These are phyloP conservation scores for Regulus satrapa DNA, from an alignment of 2,113 vertebrate species.

Conservation along the genomic window DNA sequence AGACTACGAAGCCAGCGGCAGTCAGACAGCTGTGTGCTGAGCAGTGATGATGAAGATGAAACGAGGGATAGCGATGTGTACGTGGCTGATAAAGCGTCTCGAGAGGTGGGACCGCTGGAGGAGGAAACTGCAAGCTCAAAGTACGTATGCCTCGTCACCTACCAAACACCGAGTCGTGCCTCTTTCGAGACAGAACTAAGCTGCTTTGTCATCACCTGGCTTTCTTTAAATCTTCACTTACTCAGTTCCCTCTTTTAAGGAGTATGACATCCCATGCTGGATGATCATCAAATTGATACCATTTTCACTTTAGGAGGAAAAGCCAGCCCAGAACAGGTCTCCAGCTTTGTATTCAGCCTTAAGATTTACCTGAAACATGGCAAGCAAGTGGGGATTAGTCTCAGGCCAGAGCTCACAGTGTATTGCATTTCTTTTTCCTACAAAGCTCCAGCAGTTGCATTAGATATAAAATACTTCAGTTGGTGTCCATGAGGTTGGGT, in stretches of 20 bases:
- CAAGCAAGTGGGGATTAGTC: background rate
- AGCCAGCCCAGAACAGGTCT: background rate
- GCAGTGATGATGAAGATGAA: slow-evolving; percentile 91
- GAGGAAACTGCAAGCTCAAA: slow-evolving; percentile 63
- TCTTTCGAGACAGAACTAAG: background rate
- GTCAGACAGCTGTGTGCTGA: slow-evolving; percentile 86
- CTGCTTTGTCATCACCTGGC: background rate
- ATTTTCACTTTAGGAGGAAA: background rate
- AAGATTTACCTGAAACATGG: no score
- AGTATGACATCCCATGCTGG: background rate
- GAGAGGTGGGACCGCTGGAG: slow-evolving; percentile 32
- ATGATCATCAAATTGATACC: background rate
- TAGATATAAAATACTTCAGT: background rate
- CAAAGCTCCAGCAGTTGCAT: background rate
- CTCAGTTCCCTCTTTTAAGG: background rate
- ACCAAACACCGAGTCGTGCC: background rate
- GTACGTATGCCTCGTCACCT: slow-evolving; percentile 14
- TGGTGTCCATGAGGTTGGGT: background rate
- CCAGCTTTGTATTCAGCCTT: background rate
- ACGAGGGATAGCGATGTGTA: slow-evolving; percentile 61
- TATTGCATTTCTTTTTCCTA: background rate
- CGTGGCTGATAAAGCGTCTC: slow-evolving; percentile 54
- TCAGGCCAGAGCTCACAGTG: background rate
- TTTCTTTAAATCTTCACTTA: background rate
- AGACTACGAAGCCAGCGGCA: slow-evolving; percentile 61